Conservation (phyloP, 2,113 vertebrate genomes). For the Myiagra hebetior region DNA sequence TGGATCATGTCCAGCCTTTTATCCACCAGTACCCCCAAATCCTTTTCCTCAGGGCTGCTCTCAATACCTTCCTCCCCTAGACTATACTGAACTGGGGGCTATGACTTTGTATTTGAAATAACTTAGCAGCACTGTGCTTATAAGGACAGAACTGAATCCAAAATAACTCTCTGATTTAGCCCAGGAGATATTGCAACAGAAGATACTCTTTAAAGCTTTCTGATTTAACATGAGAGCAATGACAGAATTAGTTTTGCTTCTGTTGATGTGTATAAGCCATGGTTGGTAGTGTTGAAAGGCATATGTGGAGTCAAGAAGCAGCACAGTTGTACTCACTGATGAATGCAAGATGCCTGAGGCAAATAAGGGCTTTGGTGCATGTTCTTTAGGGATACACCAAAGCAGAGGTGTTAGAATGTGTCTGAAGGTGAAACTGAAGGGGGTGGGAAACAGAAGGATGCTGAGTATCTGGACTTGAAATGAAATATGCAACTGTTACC, state of each 20-base stretch:
- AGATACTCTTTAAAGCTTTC: background rate
- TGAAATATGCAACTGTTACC: background rate
- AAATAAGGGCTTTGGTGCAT: background rate
- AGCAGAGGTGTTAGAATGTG: background rate
- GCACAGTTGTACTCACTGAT: background rate
- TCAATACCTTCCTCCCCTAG: background rate
- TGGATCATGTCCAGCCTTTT: background rate
- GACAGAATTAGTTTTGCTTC: background rate
- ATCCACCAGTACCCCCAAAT: background rate
- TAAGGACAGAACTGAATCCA: background rate
- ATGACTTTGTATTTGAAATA: background rate
- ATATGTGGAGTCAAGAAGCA: background rate
- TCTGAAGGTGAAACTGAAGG: background rate
- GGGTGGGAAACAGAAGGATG: background rate
- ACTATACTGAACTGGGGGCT: background rate
- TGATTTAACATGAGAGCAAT: background rate
- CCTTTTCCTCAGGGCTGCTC: background rate
- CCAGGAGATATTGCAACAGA: background rate
- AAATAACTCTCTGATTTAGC: background rate
- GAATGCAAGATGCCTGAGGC: conserved; percentile 23
- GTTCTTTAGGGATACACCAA: background rate
- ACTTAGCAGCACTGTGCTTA: background rate
- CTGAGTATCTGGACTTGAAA: background rate
- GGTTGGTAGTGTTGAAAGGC: background rate
- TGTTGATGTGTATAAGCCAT: background rate